These are phyloP conservation scores for Slavum lentiscoides DNA, from an alignment of 2,888 invertebrate species.

Conservation along the genomic window DNA sequence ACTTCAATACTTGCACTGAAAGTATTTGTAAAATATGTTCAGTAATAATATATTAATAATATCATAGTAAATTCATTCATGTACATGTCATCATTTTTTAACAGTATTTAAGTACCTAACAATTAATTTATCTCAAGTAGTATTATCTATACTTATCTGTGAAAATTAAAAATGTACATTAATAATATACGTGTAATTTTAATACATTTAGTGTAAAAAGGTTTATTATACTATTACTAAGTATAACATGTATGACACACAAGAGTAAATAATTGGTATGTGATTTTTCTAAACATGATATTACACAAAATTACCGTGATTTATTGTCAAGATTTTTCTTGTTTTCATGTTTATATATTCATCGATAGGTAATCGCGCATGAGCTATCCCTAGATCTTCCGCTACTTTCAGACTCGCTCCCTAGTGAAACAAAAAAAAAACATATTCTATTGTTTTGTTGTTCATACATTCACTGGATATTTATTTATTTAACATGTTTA, in stretches of 20 bases:
- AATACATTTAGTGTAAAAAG: background rate
- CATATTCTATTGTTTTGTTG: background rate
- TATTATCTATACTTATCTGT: too few relatives aligned
- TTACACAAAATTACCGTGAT: constrained; percentile 73
- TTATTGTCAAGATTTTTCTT: constrained; percentile 90
- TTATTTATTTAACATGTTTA: too few relatives aligned
- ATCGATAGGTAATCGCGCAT: constrained; percentile 84
- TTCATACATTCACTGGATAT: constrained; percentile 10
- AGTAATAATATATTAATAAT: too few relatives aligned
- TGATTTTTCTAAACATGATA: background rate
- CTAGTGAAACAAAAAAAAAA: constrained; percentile 60
- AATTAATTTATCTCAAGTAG: too few relatives aligned
- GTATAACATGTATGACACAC: background rate
- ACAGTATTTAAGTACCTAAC: too few relatives aligned
- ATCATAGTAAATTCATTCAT: too few relatives aligned
- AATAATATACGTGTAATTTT: too few relatives aligned
- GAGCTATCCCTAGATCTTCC: constrained; percentile 72
- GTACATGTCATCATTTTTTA: too few relatives aligned
- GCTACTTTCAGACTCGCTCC: constrained; percentile 86
- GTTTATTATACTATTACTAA: background rate
- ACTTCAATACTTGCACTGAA: background rate
- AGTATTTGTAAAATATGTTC: background rate
- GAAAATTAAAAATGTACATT: too few relatives aligned
- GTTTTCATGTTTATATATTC: constrained; percentile 90
- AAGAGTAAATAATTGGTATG: too few relatives aligned